These are phyloP conservation scores for Ligdia adustata DNA, from an alignment of 2,888 invertebrate genomes.

Conservation along the genomic window DNA sequence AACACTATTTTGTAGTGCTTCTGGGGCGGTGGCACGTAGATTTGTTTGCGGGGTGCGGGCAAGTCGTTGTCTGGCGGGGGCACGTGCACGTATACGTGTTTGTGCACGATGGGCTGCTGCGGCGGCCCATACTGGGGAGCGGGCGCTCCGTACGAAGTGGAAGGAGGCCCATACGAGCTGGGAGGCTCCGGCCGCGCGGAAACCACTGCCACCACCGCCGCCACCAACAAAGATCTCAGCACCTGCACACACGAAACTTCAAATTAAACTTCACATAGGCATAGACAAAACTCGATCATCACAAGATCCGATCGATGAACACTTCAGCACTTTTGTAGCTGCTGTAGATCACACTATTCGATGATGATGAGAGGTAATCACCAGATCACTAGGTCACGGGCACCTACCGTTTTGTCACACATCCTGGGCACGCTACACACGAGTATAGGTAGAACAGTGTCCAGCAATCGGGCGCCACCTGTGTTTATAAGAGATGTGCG, in stretches of 20 bases:
- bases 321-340: constrained; percentile 23
- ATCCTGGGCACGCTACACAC: constrained; percentile 68
- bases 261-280: constrained; percentile 41
- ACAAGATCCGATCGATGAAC: constrained; percentile 7
- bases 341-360: constrained; percentile 1
- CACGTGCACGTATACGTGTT: constrained; percentile 96
- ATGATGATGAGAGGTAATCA: constrained; percentile 41
- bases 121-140: constrained; percentile 88
- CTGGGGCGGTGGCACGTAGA: constrained; percentile 85
- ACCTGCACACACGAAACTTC: constrained; percentile 64
- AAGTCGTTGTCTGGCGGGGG: constrained; percentile 94
- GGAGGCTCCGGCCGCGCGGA: constrained; percentile 84
- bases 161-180: constrained; percentile 84
- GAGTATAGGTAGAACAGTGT: constrained; percentile 73
- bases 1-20: constrained; percentile 94
- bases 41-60: constrained; percentile 84
- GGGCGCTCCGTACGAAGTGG: constrained; percentile 77
- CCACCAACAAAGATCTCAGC: constrained; percentile 71
- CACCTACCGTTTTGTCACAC: constrained; percentile 80
- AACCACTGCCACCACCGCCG: constrained; percentile 70
- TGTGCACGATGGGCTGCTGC: constrained; percentile 91
- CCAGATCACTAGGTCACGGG: constrained; percentile 56
- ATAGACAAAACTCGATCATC: no score
- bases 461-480: constrained; percentile 72
- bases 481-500: constrained; percentile 80